Evolutionary conservation across 1,140 invertebrate genomes (phyloP).

Genomic region (Aphelinus atriplicis): DNA sequence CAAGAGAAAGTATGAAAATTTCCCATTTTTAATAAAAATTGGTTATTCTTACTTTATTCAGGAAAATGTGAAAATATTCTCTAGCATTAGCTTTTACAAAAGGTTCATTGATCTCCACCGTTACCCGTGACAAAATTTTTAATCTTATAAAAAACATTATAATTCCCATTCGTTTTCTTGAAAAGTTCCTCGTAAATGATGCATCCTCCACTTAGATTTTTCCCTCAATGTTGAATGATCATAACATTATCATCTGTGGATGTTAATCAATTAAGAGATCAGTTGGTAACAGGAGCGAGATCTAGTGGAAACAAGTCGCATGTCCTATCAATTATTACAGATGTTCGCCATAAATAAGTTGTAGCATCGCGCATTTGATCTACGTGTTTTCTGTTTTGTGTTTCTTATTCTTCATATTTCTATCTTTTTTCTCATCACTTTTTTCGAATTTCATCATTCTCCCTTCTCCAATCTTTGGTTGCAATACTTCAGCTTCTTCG

Average conservation of each 20-base stretch:
- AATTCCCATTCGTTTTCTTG: neutral
- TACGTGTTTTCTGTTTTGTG: neutral
- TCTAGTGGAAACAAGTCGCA: constrained; percentile 7
- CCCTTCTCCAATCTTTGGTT: constrained; percentile 35
- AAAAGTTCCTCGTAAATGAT: neutral
- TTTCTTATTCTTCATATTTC: neutral
- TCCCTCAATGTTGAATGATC: too few relatives aligned
- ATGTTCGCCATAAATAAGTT: constrained; percentile 14
- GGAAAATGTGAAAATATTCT: constrained; percentile 31
- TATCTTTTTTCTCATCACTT: constrained; percentile 22
- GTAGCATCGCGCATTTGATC: constrained; percentile 9
- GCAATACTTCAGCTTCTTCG: constrained; percentile 39
- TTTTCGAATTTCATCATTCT: constrained; percentile 24
- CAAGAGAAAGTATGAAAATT: neutral
- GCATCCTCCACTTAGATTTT: too few relatives aligned
- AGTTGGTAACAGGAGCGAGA: neutral
- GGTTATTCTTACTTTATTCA: neutral
- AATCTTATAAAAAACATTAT: neutral
- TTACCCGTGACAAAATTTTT: neutral
- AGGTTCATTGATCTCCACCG: neutral
- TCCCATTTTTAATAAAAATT: constrained; percentile 16
- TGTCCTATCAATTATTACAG: constrained; percentile 10
- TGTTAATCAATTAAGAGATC: neutral
- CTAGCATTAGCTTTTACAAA: constrained; percentile 6
- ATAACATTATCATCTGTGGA: too few relatives aligned